phyloP scores from a whole-genome alignment of 2,113 vertebrate genomes.

The Anguilla japonica region DNA sequence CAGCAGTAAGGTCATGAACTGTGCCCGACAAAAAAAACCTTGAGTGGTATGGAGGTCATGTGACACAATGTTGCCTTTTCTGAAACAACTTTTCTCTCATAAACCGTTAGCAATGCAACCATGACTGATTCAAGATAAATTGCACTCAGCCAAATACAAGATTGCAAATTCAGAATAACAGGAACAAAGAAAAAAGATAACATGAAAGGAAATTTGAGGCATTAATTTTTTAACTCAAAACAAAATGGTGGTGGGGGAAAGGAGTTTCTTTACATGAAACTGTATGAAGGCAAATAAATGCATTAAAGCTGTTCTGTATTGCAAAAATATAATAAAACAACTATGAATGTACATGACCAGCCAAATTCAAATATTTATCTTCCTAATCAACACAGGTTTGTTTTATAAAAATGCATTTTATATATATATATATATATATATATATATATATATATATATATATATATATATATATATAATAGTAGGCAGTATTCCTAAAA shows the following conservation, averaged over 20 bases:
- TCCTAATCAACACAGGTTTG: background rate
- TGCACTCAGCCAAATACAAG: too few species aligned
- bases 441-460: background rate
- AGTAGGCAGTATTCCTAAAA: background rate
- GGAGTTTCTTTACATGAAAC: too few species aligned
- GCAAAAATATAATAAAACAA: background rate
- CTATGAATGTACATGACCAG: background rate
- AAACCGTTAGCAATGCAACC: background rate
- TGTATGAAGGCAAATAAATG: background rate
- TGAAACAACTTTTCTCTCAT: background rate
- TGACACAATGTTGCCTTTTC: background rate
- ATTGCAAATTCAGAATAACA: background rate
- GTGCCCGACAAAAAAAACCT: conserved; percentile 17
- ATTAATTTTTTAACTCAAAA: background rate
- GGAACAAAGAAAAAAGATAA: background rate
- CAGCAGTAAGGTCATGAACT: conserved; percentile 31
- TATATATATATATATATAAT: background rate
- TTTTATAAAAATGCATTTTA: background rate
- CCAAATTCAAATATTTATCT: too few species aligned
- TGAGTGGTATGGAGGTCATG: conserved; percentile 25
- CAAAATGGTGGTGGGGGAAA: background rate
- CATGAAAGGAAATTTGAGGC: background rate
- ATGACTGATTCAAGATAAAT: background rate
- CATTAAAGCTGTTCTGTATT: background rate
- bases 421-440: background rate